These are phyloP conservation scores for Brassicogethes aeneus DNA, from an alignment of 2,888 invertebrate genomes.

Conservation along the genomic window DNA sequence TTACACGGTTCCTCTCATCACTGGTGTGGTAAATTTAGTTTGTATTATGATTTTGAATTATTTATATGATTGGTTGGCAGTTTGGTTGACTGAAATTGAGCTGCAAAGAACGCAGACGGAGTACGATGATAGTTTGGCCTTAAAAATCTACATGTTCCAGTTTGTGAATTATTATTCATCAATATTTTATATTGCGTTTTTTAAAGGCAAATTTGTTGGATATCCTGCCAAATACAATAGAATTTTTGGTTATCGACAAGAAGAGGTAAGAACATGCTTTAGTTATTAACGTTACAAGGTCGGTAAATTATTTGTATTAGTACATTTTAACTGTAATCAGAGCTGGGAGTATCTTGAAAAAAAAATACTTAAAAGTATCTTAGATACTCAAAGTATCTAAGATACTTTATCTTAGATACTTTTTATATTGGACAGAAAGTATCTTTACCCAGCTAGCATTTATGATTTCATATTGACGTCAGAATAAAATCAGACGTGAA, in stretches of 20 bases:
- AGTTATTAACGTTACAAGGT: constrained; percentile 5
- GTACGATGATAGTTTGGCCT: constrained; percentile 76
- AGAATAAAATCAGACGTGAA: too few relatives aligned
- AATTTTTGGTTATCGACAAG: constrained; percentile 60
- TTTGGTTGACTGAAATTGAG: constrained; percentile 64
- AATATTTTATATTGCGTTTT: constrained; percentile 75
- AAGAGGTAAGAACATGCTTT: constrained; percentile 47
- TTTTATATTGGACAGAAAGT: too few relatives aligned
- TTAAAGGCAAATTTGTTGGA: constrained; percentile 71
- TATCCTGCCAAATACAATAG: constrained; percentile 69
- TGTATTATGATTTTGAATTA: constrained; percentile 69
- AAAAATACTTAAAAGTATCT: background rate
- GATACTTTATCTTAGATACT: too few relatives aligned
- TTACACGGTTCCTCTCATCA: constrained; percentile 64
- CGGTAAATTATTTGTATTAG: too few relatives aligned
- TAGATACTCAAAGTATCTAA: too few relatives aligned
- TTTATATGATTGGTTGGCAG: constrained; percentile 56
- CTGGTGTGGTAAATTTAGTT: constrained; percentile 66
- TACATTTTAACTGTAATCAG: background rate
- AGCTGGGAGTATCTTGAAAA: background rate
- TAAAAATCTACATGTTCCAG: constrained; percentile 81
- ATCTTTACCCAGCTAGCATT: too few relatives aligned
- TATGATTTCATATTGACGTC: too few relatives aligned
- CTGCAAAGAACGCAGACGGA: constrained; percentile 73
- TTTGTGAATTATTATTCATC: constrained; percentile 86